These are phyloP conservation scores for Camponotus pennsylvanicus DNA, from an alignment of 1,140 invertebrate species.

Conservation along the genomic window DNA sequence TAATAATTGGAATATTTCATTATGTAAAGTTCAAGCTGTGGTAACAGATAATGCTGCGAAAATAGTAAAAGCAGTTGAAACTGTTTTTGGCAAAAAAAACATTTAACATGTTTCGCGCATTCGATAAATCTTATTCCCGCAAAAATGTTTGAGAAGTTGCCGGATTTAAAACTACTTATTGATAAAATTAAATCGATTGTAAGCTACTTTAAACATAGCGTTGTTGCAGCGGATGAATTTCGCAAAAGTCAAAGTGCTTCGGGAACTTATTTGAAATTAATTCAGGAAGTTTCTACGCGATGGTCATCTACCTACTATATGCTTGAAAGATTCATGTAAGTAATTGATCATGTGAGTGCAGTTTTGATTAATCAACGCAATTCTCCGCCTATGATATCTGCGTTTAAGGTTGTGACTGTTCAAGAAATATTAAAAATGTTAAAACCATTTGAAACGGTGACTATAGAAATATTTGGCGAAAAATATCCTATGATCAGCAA, in stretches of 20 bases:
- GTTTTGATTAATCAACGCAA: slow-evolving; percentile 31
- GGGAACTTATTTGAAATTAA: slow-evolving; percentile 24
- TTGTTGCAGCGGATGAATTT: slow-evolving; percentile 8
- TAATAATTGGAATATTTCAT: slow-evolving; percentile 1
- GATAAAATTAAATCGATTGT: not conserved
- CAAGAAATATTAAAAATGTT: slow-evolving; percentile 12
- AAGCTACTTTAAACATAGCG: slow-evolving; percentile 3
- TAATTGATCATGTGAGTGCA: slow-evolving; percentile 17
- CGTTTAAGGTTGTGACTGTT: not conserved
- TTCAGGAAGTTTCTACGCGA: not conserved
- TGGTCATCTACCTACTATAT: slow-evolving; percentile 5
- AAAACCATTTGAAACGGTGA: slow-evolving; percentile 4
- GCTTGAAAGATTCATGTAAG: slow-evolving; percentile 12
- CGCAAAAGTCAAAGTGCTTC: slow-evolving; percentile 9
- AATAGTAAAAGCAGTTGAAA: slow-evolving; percentile 1
- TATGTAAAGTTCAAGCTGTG: not conserved
- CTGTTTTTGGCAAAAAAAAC: not conserved
- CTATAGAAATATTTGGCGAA: slow-evolving; percentile 10
- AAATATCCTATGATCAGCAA: not conserved
- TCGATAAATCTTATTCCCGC: slow-evolving; percentile 20
- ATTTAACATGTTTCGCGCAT: slow-evolving; percentile 10
- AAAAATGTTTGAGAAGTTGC: not conserved
- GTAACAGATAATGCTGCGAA: slow-evolving; percentile 14
- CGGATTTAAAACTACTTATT: not conserved
- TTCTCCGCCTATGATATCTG: not conserved